Evolutionary conservation across 2,797 vertebrate species (phyloP).

Genomic region (Sternotherus odoratus): DNA sequence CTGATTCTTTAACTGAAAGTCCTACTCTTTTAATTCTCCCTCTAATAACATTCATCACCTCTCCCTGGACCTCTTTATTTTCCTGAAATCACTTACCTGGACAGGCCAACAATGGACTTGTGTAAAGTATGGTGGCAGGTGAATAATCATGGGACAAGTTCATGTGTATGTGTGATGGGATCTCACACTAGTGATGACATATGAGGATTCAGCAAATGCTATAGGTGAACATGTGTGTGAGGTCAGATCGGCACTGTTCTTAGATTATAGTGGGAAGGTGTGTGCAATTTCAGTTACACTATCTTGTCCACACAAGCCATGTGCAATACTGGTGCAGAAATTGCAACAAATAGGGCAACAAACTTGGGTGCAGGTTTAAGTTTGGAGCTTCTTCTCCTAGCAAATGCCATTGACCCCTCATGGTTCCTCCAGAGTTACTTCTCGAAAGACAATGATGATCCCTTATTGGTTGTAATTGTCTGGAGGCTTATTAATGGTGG

Average conservation of each 20-base stretch:
- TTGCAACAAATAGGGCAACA: background rate
- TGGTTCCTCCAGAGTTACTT: background rate
- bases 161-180: background rate
- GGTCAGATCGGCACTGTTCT: background rate
- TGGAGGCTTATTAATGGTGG: background rate
- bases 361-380: background rate
- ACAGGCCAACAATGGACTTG: background rate
- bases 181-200: background rate
- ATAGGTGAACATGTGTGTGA: background rate
- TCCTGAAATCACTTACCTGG: background rate
- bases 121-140: background rate
- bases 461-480: background rate
- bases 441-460: background rate
- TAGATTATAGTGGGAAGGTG: no score
- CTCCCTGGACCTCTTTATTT: background rate
- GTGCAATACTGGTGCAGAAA: background rate
- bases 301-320: background rate
- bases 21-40: background rate
- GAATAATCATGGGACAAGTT: background rate
- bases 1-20: background rate
- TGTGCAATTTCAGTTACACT: no score
- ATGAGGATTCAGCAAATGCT: background rate
- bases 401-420: background rate
- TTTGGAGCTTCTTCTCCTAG: background rate
- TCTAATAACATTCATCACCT: background rate